phyloP scores from a whole-genome alignment of 2,888 invertebrate species.

The Synanthedon tipuliformis region DNA sequence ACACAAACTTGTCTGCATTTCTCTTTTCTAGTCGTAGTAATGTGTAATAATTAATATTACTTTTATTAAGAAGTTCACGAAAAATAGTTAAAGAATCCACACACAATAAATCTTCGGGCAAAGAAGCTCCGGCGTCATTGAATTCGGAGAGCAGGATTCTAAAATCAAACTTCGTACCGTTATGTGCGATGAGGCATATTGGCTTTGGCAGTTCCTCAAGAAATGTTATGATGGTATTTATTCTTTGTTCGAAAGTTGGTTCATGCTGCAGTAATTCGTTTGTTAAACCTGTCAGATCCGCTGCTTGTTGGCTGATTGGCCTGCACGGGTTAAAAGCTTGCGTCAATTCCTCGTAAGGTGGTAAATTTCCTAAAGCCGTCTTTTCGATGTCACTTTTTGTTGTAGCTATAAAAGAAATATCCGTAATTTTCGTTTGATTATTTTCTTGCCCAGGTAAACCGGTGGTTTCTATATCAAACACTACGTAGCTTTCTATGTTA shows the following conservation, averaged over 20 bases:
- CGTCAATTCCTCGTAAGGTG: slow-evolving; percentile 77
- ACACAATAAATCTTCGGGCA: slow-evolving; percentile 71
- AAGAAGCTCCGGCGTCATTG: slow-evolving; percentile 46
- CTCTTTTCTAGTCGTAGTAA: not conserved
- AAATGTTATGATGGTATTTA: slow-evolving; percentile 71
- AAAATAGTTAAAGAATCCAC: slow-evolving; percentile 76
- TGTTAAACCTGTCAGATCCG: slow-evolving; percentile 70
- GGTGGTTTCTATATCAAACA: slow-evolving; percentile 80
- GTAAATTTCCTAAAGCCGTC: slow-evolving; percentile 38
- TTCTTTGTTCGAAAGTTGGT: slow-evolving; percentile 69
- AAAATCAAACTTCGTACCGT: slow-evolving; percentile 84
- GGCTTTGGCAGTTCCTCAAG: slow-evolving; percentile 74
- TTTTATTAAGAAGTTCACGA: slow-evolving; percentile 40
- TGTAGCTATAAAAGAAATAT: slow-evolving; percentile 76
- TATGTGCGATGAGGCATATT: slow-evolving; percentile 85
- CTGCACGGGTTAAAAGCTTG: slow-evolving; percentile 76
- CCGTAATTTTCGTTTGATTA: slow-evolving; percentile 74
- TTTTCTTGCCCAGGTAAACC: slow-evolving; percentile 72
- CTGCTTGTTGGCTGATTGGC: slow-evolving; percentile 50
- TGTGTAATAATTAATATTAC: slow-evolving; percentile 52
- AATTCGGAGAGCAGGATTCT: slow-evolving; percentile 76
- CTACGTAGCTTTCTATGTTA: slow-evolving; percentile 71
- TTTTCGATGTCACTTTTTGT: slow-evolving; percentile 58
- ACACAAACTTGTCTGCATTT: not conserved
- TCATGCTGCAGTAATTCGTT: slow-evolving; percentile 75